A percentile compares a stretch with the other conserved stretches of the same genome.
These are phyloP conservation scores for Monochamus saltuarius DNA, from an alignment of 1,140 invertebrate genomes.

Conservation along the genomic window DNA sequence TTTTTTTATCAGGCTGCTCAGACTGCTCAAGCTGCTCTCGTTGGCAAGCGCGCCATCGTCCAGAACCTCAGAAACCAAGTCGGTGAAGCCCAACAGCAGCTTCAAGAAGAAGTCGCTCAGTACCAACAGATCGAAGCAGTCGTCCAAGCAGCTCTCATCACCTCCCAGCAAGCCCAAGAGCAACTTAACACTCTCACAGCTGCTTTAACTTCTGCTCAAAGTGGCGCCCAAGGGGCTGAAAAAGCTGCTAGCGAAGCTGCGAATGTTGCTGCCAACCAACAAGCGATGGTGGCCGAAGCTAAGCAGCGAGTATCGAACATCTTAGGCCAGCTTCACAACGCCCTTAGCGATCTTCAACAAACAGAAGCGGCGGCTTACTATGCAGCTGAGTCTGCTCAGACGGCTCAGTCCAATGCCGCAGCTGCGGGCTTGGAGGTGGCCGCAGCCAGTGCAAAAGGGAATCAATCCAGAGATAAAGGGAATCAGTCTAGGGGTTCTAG, in stretches of 20 bases:
- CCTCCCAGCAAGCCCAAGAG: constrained; percentile 36
- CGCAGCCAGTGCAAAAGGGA: neutral
- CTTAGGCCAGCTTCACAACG: constrained; percentile 27
- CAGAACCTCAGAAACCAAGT: constrained; percentile 33
- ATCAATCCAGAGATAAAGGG: too few relatives aligned
- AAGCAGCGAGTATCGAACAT: constrained; percentile 31
- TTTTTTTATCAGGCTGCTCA: constrained; percentile 31
- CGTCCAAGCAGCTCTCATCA: constrained; percentile 30
- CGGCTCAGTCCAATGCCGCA: constrained; percentile 12
- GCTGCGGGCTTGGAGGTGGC: constrained; percentile 2
- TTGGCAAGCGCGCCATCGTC: constrained; percentile 39
- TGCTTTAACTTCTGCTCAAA: constrained; percentile 35
- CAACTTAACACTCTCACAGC: constrained; percentile 29
- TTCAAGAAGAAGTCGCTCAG: constrained; percentile 33
- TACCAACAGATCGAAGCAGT: constrained; percentile 33
- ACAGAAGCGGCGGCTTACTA: constrained; percentile 28
- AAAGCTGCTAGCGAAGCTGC: constrained; percentile 36
- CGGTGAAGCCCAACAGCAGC: constrained; percentile 31
- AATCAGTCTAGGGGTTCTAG: too few relatives aligned
- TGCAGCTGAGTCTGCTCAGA: constrained; percentile 6
- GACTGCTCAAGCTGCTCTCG: constrained; percentile 41
- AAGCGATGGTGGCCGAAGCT: constrained; percentile 36
- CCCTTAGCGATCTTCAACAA: constrained; percentile 28
- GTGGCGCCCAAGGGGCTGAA: constrained; percentile 25
- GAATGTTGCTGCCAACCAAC: constrained; percentile 33